phyloP scores from a whole-genome alignment of 2,888 invertebrate species.

The Ecdyonurus torrentis region DNA sequence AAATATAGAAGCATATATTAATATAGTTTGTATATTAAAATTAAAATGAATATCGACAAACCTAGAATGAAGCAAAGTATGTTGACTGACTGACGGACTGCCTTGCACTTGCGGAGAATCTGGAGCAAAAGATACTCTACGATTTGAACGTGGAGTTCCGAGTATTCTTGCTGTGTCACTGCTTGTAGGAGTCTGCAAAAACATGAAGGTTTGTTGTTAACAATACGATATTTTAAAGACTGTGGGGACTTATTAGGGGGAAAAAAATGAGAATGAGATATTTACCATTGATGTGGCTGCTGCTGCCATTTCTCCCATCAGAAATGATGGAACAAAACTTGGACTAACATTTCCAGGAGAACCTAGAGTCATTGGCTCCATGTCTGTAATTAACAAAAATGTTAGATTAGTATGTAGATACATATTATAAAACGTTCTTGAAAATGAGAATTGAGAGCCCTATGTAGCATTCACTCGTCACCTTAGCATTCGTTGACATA shows the following conservation, averaged over 20 bases:
- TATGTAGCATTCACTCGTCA: no score
- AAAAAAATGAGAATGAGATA: no score
- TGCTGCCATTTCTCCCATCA: not conserved
- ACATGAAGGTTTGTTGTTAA: no score
- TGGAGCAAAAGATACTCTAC: not conserved
- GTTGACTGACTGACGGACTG: not conserved
- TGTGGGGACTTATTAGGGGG: no score
- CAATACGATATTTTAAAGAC: no score
- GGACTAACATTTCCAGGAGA: slow-evolving; percentile 1
- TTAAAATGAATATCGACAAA: not conserved
- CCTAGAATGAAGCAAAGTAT: not conserved
- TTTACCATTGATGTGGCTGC: not conserved
- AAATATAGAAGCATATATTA: not conserved
- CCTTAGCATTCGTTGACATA: no score
- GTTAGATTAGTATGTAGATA: no score
- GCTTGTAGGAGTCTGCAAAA: not conserved
- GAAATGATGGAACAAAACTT: not conserved
- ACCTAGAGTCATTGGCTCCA: not conserved
- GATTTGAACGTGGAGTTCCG: not conserved
- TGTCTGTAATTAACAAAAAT: not conserved
- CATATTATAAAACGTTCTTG: no score
- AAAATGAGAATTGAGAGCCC: no score
- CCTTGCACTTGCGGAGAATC: not conserved
- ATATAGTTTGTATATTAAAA: not conserved
- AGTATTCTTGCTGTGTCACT: not conserved